Percentiles rank a stretch among this genome's conserved stretches.
These are phyloP conservation scores for Tetramorium bicarinatum DNA, from an alignment of 2,888 invertebrate species.

Conservation along the genomic window DNA sequence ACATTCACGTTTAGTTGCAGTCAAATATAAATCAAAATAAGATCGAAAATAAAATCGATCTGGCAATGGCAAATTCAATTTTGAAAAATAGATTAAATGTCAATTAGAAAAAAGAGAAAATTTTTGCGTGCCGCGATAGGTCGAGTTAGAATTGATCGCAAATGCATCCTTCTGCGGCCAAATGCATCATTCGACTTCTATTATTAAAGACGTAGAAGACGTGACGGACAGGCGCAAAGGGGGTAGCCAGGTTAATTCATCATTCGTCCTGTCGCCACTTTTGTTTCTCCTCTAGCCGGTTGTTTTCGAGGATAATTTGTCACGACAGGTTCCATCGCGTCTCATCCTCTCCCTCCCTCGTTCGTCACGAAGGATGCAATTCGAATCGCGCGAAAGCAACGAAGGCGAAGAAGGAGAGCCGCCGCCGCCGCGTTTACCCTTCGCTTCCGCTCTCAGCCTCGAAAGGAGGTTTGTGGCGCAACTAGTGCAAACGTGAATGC, in stretches of 20 bases:
- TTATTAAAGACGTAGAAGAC: conserved; percentile 11
- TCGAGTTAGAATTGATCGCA: neutral
- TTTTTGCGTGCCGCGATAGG: neutral
- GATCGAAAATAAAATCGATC: neutral
- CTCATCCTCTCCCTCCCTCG: neutral
- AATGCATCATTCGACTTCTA: neutral
- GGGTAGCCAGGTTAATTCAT: conserved; percentile 66
- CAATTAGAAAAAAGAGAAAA: neutral
- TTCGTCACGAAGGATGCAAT: conserved; percentile 27
- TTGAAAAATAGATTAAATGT: neutral
- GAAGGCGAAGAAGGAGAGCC: conserved; percentile 56
- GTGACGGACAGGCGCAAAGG: neutral
- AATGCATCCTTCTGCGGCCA: neutral
- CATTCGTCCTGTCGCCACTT: conserved; percentile 66
- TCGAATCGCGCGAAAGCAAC: conserved; percentile 35
- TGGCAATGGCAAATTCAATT: neutral
- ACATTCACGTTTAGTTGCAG: neutral
- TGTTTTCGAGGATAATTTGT: conserved; percentile 73
- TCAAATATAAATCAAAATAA: conserved; percentile 12
- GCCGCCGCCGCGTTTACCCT: conserved; percentile 22
- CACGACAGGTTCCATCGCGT: conserved; percentile 59
- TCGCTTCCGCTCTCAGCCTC: conserved; percentile 9
- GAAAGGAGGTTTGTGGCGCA: conserved; percentile 46
- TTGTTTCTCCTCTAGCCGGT: conserved; percentile 61
- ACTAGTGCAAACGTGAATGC: conserved; percentile 43